phyloP scores from a whole-genome alignment of 1,140 invertebrate genomes.

The Diprion similis region DNA sequence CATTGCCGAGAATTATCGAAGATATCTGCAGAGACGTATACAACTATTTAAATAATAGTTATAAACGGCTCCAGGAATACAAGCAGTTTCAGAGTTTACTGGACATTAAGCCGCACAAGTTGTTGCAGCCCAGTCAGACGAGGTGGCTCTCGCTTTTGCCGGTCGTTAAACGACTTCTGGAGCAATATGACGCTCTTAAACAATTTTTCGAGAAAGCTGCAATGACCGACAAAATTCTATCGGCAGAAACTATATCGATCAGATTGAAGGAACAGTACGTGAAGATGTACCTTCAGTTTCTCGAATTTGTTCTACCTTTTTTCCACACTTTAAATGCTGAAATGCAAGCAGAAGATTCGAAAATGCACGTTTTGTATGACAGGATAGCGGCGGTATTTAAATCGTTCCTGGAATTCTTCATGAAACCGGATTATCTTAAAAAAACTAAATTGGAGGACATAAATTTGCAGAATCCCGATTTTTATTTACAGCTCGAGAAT shows the following conservation, averaged over 20 bases:
- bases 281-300: constrained; percentile 22
- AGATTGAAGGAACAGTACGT: constrained; percentile 12
- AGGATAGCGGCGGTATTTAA: constrained; percentile 23
- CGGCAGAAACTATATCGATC: constrained; percentile 20
- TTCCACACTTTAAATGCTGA: constrained; percentile 24
- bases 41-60: constrained; percentile 33
- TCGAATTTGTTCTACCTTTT: constrained; percentile 20
- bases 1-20: constrained; percentile 35
- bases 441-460: constrained; percentile 15
- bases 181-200: constrained; percentile 15
- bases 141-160: constrained; percentile 17
- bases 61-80: constrained; percentile 32
- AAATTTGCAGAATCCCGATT: constrained; percentile 22
- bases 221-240: constrained; percentile 19
- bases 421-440: constrained; percentile 28
- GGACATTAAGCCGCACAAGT: constrained; percentile 37
- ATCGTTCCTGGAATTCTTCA: constrained; percentile 28
- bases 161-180: constrained; percentile 20
- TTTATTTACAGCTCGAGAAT: constrained; percentile 19
- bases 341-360: constrained; percentile 28
- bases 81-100: constrained; percentile 35
- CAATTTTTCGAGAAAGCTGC: constrained; percentile 5
- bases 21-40: constrained; percentile 36
- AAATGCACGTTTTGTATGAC: constrained; percentile 28
- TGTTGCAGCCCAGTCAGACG: constrained; percentile 33